Base-by-base conservation (phyloP, 2,797 vertebrate species). In the Chelmon rostratus region DNA sequence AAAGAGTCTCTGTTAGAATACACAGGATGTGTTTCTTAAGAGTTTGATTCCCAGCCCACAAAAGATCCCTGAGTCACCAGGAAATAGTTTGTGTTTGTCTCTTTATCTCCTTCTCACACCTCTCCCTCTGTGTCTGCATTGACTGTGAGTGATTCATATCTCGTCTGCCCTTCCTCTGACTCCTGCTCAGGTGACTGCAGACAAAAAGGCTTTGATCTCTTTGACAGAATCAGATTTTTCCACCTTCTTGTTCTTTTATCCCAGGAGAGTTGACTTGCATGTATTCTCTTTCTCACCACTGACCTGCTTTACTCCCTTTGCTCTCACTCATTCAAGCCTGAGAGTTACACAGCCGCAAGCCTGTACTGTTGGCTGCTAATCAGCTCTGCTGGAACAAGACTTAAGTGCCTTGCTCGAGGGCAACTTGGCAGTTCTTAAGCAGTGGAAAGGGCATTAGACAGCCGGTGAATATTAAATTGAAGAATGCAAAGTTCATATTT, bases 151-250 rank as follows among this genome's bases (percentile, higher is more conserved):
- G 77, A 76, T 64, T 81, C 59, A 46, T 70, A 73, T 70, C 78
- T 73, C 1, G 25, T 13, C 70, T 74, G 64, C 65, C 82, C 79
- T 79, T 76, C 58, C 42, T 73, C 47, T 74, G 71, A 76, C 76
- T 76, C 73, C 61, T 35, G 38, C 71, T 79, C 70, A 76, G 78
- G 72, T 81, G 68, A 76, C 71, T 73, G 38, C 3, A 63, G 58
- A 74, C 59, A 37, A 23, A 33, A 28, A 54, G 15, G 21, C 58
- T 84, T 76, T 69, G 52, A 81, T 78, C 66, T 67, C 50, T 64
- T 49, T 54, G 67, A 72, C 33, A 4, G 52, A 56, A 72, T 72
- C 46, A 5, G 3, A 53, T 52, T 38, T 56, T 49, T 37, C 8
- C 38, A 35, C 11, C 12, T 3, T 33, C 16, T 53, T 46, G 8